Evolutionary conservation across 2,888 invertebrate genomes (phyloP), one percentile per base, ranked within the genome.

Genomic region (Brassicogethes aeneus): DNA sequence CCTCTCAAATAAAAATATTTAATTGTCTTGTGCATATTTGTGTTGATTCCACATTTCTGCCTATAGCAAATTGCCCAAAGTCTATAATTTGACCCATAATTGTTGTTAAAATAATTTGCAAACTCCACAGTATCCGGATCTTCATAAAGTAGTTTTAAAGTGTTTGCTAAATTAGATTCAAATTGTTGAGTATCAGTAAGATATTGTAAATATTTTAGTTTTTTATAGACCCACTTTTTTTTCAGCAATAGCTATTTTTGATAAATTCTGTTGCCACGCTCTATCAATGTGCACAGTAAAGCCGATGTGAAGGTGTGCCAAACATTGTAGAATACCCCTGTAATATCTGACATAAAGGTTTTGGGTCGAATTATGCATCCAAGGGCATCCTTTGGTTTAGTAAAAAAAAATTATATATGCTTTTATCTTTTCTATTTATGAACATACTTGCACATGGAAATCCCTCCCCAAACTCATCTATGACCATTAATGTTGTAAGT

Each of bases 381-480:
- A 3, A 36, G 7, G 5, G 12, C 12, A 3, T 12, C 16, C 15
- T 16, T 15, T 15, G 15, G 12, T 15, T 36, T 36, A 12, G 5
- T 7, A 36, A 36, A 15, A 36, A 36, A 7, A 36, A 7, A 7
- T 36, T 5, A 35, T 14, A 16, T 15, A 35, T 35, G 14, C 8
- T 15, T 8, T 29, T 38, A 16, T 43, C 42, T 14, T 15, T 17
- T 13, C 42, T 34, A 17, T 47, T 47, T 5, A 16, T 23, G 34
- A 47, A 23, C 16, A 45, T 13, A 29, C 23, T 39, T 5, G 40
- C 37, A 14, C 14, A 17, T 3, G 44, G 42, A 17, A 42, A 36
- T 12, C 40, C 42, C 32, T 47, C 33, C 3, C 42, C 15, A 16
- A 45, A 38, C n/a, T 47, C 44, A 40, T 47, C 44, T 3, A 39